phyloP scores from a whole-genome alignment of 2,888 invertebrate species.

The Eupithecia insigniata region DNA sequence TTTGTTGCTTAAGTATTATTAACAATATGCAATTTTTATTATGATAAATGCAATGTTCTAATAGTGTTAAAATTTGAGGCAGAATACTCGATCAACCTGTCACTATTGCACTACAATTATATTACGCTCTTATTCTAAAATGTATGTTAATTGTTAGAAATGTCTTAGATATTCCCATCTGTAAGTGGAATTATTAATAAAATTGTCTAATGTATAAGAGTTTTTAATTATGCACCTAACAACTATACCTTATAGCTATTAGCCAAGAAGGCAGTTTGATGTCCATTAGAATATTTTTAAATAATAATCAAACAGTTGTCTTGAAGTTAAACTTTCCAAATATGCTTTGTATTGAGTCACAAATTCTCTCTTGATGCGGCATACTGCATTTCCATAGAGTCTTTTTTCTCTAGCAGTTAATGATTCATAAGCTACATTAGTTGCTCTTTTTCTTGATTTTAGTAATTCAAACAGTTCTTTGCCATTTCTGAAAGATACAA shows the following conservation, averaged over 20 bases:
- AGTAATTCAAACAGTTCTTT: conserved; percentile 64
- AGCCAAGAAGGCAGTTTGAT: neutral
- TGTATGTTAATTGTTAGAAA: neutral
- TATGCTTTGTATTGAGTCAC: conserved; percentile 65
- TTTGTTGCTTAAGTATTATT: neutral
- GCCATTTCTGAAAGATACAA: conserved; percentile 55
- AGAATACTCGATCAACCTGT: neutral
- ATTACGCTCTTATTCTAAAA: neutral
- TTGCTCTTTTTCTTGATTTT: conserved; percentile 33
- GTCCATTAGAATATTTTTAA: conserved; percentile 48
- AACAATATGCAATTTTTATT: neutral
- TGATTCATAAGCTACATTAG: conserved; percentile 14
- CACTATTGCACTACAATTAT: neutral
- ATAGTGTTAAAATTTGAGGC: neutral
- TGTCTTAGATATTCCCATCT: conserved; percentile 3
- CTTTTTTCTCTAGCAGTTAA: conserved; percentile 55
- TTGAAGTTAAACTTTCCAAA: conserved; percentile 64
- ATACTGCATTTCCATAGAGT: conserved; percentile 59
- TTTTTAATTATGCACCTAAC: neutral
- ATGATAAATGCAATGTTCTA: conserved; percentile 1
- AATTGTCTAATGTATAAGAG: neutral
- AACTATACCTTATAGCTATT: neutral
- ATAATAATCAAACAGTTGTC: conserved; percentile 64
- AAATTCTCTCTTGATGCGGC: conserved; percentile 65
- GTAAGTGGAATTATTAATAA: conserved; percentile 4